Evolutionary conservation across 1,140 invertebrate species (phyloP), one percentile per base, ranked within the genome.

Genomic region (Geopemphigus sp.): DNA sequence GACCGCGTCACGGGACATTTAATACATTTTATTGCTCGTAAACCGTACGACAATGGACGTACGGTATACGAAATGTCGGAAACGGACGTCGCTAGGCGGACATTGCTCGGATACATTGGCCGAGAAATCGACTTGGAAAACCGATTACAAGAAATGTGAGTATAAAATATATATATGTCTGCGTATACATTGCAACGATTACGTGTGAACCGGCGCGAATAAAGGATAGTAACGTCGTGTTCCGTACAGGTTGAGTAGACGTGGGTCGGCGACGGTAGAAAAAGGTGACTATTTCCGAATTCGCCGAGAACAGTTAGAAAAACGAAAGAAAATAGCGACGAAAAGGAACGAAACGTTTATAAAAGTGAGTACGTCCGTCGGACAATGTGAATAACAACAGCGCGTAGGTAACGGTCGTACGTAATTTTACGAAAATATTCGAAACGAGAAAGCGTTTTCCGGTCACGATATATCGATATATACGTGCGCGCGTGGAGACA

Each of bases 291-390:
- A 50, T 63, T 78, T 78, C 22, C 61, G 26, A 78, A 78, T 78
- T 24, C 54, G 39, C 1, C 74, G 74, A 5, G 22, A 78, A 24
- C 74, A 61, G 5, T n/a, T 78, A 4, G 74, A 61, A 24, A 78
- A 61, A 50, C 74, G 50, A 50, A 78, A 63, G 24, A 78, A 63
- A 29, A 63, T 26, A 2, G 74, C 74, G 1, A 78, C 47, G 19
- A 78, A 78, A 61, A 78, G 74, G 26, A 78, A 78, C 45, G 74
- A 59, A 29, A 61, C 57, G 1, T 78, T 78, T 78, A 47, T 78
- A 24, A 78, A 78, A 47, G 74, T 78, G 39, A 29, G 53, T n/a
- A n/a, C n/a, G n/a, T n/a, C n/a, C n/a, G n/a, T n/a, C n/a, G n/a
- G n/a, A n/a, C n/a, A n/a, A n/a, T n/a, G n/a, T n/a, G n/a, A n/a